A percentile compares a stretch with the other conserved stretches of the same genome.
phyloP scores from a whole-genome alignment of 1,140 invertebrate genomes.

The Leptinotarsa lineolata region DNA sequence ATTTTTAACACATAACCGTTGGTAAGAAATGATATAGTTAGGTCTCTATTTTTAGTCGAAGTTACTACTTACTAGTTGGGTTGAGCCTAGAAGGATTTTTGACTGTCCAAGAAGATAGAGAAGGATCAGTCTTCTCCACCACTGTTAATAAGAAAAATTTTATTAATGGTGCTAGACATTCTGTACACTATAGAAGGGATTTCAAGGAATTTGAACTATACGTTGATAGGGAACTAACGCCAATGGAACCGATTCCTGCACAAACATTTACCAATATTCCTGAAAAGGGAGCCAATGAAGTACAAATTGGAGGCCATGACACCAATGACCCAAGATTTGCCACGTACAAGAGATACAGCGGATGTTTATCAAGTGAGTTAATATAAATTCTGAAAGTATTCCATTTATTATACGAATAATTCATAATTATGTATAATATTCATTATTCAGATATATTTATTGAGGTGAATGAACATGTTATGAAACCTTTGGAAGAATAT shows the following conservation, averaged over 20 bases:
- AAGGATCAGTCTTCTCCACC: slow-evolving; percentile 70
- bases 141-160: slow-evolving; percentile 77
- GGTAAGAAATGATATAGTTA: too few relatives aligned
- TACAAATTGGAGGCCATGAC: slow-evolving; percentile 84
- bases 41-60: slow-evolving; percentile 63
- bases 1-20: too few relatives aligned
- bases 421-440: neutral
- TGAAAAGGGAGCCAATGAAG: slow-evolving; percentile 73
- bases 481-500: slow-evolving; percentile 86
- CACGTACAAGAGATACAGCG: slow-evolving; percentile 83
- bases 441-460: slow-evolving; percentile 73
- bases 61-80: slow-evolving; percentile 81
- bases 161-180: slow-evolving; percentile 81
- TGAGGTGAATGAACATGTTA: slow-evolving; percentile 75
- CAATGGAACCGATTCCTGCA: slow-evolving; percentile 67
- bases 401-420: neutral
- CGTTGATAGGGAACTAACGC: slow-evolving; percentile 76
- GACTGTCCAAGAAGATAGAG: slow-evolving; percentile 82
- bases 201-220: slow-evolving; percentile 71
- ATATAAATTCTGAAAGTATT: neutral
- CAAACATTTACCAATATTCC: slow-evolving; percentile 67
- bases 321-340: slow-evolving; percentile 78
- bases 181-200: slow-evolving; percentile 79
- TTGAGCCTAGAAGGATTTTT: slow-evolving; percentile 80
- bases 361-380: slow-evolving; percentile 84